Conservation (phyloP, 2,113 vertebrate genomes). For the Tonatia bakeri region DNA sequence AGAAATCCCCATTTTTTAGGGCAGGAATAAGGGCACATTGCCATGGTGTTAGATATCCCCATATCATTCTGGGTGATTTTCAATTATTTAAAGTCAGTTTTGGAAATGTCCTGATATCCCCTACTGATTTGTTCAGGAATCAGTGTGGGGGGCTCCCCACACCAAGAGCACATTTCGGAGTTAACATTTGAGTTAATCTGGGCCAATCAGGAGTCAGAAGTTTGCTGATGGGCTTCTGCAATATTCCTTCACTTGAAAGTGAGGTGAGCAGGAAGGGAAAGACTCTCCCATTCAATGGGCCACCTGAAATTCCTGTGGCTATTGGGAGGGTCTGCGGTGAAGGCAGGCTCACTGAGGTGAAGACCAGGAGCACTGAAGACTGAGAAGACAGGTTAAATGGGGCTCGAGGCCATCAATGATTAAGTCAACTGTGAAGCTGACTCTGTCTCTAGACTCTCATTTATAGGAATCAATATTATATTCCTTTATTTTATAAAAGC, state of each 20-base stretch:
- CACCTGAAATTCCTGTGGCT: neutral
- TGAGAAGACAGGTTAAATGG: neutral
- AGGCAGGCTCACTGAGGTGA: neutral
- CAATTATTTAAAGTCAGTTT: neutral
- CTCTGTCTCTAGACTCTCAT: neutral
- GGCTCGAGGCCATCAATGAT: neutral
- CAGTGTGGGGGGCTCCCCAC: too few species aligned
- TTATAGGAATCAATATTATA: neutral
- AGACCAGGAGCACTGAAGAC: neutral
- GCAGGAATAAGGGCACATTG: neutral
- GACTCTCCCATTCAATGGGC: neutral
- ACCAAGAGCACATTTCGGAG: neutral
- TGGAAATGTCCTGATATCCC: neutral
- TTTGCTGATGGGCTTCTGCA: neutral
- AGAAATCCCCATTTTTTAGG: neutral
- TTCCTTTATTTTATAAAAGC: neutral
- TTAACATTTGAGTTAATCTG: neutral
- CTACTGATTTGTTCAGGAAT: neutral
- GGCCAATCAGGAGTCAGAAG: neutral
- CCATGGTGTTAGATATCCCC: neutral
- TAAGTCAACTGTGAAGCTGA: neutral
- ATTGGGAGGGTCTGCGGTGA: neutral
- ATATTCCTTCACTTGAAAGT: neutral
- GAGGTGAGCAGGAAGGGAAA: neutral
- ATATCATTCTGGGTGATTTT: neutral